Percentiles rank a stretch among this genome's conserved stretches.
Evolutionary conservation across 2,888 invertebrate species (phyloP).

Genomic region (Achlya flavicornis): DNA sequence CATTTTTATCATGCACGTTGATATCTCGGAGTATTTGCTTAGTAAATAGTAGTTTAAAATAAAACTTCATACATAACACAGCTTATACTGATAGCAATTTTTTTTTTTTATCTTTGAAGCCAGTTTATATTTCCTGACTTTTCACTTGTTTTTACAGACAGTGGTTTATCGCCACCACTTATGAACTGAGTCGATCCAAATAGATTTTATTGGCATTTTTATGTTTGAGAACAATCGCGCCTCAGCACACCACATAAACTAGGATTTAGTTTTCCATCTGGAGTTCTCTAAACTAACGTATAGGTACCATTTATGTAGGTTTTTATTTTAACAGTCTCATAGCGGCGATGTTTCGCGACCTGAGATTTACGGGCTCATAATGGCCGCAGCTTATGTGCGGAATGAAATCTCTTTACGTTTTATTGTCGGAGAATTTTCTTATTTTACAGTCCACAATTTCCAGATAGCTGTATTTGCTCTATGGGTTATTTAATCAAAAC

Average conservation of each 20-base stretch:
- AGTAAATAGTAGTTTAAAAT: no score
- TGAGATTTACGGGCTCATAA: not conserved
- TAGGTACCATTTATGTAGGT: not conserved
- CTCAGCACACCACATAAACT: conserved; percentile 43
- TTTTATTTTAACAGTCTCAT: conserved; percentile 6
- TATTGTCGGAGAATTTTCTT: not conserved
- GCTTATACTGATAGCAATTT: no score
- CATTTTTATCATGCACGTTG: no score
- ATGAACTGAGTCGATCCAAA: conserved; percentile 26
- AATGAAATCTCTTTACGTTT: conserved; percentile 3
- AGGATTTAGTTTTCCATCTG: conserved; percentile 43
- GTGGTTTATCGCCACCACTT: conserved; percentile 19
- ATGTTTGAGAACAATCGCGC: conserved; percentile 49
- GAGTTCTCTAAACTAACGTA: conserved; percentile 8
- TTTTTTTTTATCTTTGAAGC: no score
- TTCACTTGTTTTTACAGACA: no score
- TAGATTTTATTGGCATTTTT: conserved; percentile 61
- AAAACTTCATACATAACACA: no score
- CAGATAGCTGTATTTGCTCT: not conserved
- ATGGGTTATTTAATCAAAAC: no score
- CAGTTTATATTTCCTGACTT: no score
- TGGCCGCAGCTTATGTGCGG: conserved; percentile 4
- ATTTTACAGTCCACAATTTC: not conserved
- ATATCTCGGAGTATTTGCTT: no score
- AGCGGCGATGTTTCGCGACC: not conserved